Base-by-base conservation (phyloP, 2,888 invertebrate species). In the Ferdinandea cuprea region DNA sequence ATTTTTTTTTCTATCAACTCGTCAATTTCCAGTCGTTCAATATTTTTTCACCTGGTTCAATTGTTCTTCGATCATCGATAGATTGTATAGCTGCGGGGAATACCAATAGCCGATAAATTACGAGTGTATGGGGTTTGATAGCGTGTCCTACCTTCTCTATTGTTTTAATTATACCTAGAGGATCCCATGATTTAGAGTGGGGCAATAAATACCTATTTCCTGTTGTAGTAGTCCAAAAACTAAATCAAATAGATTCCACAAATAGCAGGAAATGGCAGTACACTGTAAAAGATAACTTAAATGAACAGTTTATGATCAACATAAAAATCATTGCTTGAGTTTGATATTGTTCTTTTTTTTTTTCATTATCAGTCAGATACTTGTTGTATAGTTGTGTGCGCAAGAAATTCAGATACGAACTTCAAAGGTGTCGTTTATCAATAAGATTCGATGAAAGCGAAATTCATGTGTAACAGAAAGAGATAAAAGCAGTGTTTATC, bases 21-120 rank as follows among this genome's bases (percentile, higher is more conserved):
- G 46, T 46, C 9, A 48, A 56, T 44, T 68, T 44, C 40, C 46
- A 59, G 58, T 71, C 72, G 40, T 59, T 83, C 72, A 78, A 83
- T 83, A 83, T 78, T 68, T 83, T 63, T 54, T 78, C 83, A 83
- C 68, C 72, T 83, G 83, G 21, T 63, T 77, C 54, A 61, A 83
- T 83, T 68, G 83, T 83, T 78, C 78, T 54, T 21, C 68, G 54
- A 83, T 66, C 54, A 25, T 30, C 17, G 37, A 32, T 59, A 65
- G 58, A 32, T 32, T 17, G 25, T 35, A n/a, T n/a, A 52, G 42
- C 7, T 32, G 17, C 17, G 72, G 63, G 50, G 42, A 30, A 65
- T 66, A 66, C 30, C 66, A 65, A 44, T 25, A 7, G 8, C 63
- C 52, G 46, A 58, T 66, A 59, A 17, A 44, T 11, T 21, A 15